Base-by-base conservation (phyloP, 30 jellyfish, hydroid and myxozoan species). In the Pelagia noctiluca region DNA sequence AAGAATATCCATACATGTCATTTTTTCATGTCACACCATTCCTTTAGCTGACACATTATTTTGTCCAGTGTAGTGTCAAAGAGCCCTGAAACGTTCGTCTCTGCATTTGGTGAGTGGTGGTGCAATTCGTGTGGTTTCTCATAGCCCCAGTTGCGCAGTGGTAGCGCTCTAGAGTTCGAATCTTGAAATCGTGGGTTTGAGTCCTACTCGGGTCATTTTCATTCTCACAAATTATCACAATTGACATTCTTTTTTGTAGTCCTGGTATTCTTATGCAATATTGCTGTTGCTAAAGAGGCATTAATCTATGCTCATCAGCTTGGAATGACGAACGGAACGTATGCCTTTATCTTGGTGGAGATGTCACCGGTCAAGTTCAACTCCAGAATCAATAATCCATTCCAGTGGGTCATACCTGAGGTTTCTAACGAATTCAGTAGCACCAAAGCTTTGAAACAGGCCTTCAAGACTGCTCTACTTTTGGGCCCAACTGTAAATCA, bases 401-500 rank as follows among this genome's bases (percentile, higher is more conserved):
- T 86, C 82, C 63, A 68, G 65, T 76, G 89, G 96, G 65, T 75
- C 64, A 49, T 52, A 25, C 76, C 96, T 3, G 53, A 71, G 25
- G 76, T 63, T 78, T 22, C 18, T 5, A 47, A 21, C 11, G 53
- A 61, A 11, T n/a, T 70, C 4, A 10, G 18, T 36, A 18, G 35
- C 30, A 28, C 83, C 7, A 66, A 36, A 49, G 77, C 68, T 1
- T 61, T 76, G 35, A 23, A 49, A 18, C 42, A 69, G 25, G 96
- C 90, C 7, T 86, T 71, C 34, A 23, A 65, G 33, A 66, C 90
- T 31, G 72, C 86, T 0, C 33, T 86, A 1, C 63, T 86, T 18
- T 77, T 86, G 31, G 96, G 90, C 53, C 90, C 84, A 38, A 80
- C 78, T n/a, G n/a, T n/a, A n/a, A n/a, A n/a, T n/a, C n/a, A n/a